phyloP scores from a whole-genome alignment of 2,888 invertebrate genomes.

The Archips crataeganus region DNA sequence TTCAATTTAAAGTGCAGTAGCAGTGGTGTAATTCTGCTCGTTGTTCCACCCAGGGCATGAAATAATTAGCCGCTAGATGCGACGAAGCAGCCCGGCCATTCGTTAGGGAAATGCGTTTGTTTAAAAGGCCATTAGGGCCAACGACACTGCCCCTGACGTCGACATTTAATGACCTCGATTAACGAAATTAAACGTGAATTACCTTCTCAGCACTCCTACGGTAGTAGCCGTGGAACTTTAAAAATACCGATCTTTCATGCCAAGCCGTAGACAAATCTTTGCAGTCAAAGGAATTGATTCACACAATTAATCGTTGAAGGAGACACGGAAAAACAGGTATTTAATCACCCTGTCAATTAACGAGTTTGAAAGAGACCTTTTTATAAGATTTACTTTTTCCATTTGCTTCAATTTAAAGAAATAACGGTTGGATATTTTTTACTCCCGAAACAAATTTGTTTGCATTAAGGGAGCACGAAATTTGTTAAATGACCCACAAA shows the following conservation, averaged over 20 bases:
- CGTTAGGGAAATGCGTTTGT: conserved; percentile 54
- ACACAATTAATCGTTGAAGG: conserved; percentile 18
- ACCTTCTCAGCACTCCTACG: conserved; percentile 45
- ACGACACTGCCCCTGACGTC: conserved; percentile 54
- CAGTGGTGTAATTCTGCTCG: conserved; percentile 9
- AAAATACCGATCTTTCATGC: conserved; percentile 23
- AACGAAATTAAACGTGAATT: conserved; percentile 57
- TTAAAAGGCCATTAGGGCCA: conserved; percentile 56
- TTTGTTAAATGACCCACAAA: conserved; percentile 14
- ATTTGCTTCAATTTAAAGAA: conserved; percentile 25
- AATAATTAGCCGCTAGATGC: conserved; percentile 41
- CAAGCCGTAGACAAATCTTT: neutral
- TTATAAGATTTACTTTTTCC: conserved; percentile 34
- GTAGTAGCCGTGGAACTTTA: conserved; percentile 43
- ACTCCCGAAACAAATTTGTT: conserved; percentile 26
- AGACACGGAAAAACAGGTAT: conserved; percentile 19
- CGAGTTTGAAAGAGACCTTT: conserved; percentile 28
- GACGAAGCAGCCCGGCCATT: conserved; percentile 48
- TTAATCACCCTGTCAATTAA: conserved; percentile 36
- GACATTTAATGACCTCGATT: conserved; percentile 58
- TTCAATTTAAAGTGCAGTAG: conserved; percentile 20
- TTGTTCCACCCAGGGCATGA: conserved; percentile 29
- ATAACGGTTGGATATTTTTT: conserved; percentile 17
- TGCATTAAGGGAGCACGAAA: conserved; percentile 17
- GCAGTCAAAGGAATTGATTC: conserved; percentile 4